A percentile compares a stretch with the other conserved stretches of the same genome.
Conservation (phyloP, 2,113 vertebrate species). For the Eretmochelys imbricata region DNA sequence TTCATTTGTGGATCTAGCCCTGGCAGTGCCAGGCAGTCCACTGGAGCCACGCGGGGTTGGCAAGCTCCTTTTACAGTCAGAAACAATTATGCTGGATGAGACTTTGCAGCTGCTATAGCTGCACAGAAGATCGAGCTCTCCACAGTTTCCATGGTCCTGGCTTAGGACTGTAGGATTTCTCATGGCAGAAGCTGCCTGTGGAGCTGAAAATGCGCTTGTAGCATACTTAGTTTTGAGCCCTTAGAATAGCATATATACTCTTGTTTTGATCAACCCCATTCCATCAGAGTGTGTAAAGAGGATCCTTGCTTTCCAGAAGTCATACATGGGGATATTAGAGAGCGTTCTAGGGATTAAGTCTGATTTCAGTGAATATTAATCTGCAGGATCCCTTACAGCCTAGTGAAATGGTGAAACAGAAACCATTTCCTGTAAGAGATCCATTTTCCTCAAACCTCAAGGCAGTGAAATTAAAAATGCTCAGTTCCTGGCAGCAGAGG, state of each 20-base stretch:
- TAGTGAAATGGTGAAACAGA: neutral
- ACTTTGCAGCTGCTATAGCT: neutral
- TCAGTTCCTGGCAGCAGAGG: rapidly evolving
- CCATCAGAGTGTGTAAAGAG: neutral
- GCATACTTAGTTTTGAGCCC: neutral
- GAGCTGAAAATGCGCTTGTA: neutral
- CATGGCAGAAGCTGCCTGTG: neutral
- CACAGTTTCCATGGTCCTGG: neutral
- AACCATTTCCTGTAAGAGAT: neutral
- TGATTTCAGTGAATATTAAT: neutral
- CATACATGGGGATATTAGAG: rapidly evolving
- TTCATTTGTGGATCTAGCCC: neutral
- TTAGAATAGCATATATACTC: neutral
- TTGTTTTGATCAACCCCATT: neutral
- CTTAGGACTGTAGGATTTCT: neutral
- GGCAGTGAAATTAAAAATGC: neutral
- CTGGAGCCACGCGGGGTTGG: neutral
- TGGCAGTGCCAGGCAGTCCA: neutral
- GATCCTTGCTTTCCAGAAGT: neutral
- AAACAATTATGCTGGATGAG: neutral
- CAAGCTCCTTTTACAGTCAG: neutral
- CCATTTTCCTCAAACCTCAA: constrained; percentile 2
- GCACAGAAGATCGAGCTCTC: neutral
- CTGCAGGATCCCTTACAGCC: neutral
- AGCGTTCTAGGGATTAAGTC: neutral